Base-by-base conservation (phyloP, 2,797 vertebrate species). In the Choloepus didactylus region DNA sequence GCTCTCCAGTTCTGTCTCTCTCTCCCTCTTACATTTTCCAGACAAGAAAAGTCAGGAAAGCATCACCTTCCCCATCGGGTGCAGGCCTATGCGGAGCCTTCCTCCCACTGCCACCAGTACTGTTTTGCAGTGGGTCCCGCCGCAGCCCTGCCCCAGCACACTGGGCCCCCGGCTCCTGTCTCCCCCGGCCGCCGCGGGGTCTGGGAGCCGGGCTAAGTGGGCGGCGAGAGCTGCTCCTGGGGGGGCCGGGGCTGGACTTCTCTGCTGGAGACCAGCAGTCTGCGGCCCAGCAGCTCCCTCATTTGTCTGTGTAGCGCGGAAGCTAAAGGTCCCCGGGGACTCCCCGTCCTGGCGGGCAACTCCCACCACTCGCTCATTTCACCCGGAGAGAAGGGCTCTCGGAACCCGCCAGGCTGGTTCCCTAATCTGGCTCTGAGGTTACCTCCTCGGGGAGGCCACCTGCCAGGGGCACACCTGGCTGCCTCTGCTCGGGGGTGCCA, bases 131-230 rank as follows among this genome's bases (percentile, higher is more conserved):
- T 44, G 41, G 54, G 54, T 56, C 54, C 54, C 16, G 54, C 56
- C 19, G 6, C 19, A 21, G 56, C 56, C 56, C 69, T 75, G 56
- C 23, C n/a, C 51, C 0, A 0, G 35, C 35, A 9, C n/a, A 21
- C 29, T 6, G 31, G n/a, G 31, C 49, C 38, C 60, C 23, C 0
- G 0, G 60, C 64, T 0, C 0, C 31, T n/a, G 4, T 21, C 56
- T 25, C 54, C 51, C 60, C 16, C 0, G 0, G 51, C 72, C 0
- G 0, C 38, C 29, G 10, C 3, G 1, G 77, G 16, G 44, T 29
- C 94, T 80, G 67, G 2, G 9, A 27, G 15, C 56, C 9, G 35
- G 51, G 49, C 49, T 7, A 27, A 69, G 16, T 3, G 35, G 11
- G 25, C 8, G 25, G 15, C 15, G 15, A 27, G 11, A n/a, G 27